A percentile compares a stretch with the other conserved stretches of the same genome.
phyloP scores from a whole-genome alignment of 2,797 vertebrate species.

The Heteromormyrus szaboi region DNA sequence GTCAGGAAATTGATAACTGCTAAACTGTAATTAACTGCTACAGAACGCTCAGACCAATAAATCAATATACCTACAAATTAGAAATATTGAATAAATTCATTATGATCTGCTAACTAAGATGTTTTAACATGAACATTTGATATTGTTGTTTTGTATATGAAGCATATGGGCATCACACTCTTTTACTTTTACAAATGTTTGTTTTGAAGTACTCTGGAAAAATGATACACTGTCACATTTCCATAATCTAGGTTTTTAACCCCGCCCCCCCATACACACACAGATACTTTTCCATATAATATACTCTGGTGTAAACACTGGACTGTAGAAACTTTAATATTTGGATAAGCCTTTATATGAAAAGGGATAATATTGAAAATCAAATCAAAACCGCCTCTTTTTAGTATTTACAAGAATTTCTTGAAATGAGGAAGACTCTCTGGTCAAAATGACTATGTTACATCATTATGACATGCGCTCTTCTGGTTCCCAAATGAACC shows the following conservation, averaged over 20 bases:
- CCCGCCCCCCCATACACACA: neutral
- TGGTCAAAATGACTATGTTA: slow-evolving; percentile 6
- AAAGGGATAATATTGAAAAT: neutral
- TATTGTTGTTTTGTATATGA: too few species aligned
- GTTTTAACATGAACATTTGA: neutral
- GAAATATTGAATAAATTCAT: neutral
- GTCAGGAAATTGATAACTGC: neutral
- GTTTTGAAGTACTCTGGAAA: neutral
- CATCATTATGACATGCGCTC: slow-evolving; percentile 16
- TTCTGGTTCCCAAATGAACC: slow-evolving; percentile 23
- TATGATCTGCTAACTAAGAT: neutral
- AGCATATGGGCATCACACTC: neutral
- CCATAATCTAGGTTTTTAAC: neutral
- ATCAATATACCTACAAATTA: neutral
- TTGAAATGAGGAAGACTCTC: neutral
- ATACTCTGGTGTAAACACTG: neutral
- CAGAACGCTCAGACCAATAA: neutral
- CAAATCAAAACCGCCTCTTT: neutral
- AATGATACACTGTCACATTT: neutral
- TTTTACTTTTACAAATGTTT: neutral
- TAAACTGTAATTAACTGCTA: neutral
- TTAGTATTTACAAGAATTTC: neutral
- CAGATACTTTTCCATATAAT: neutral
- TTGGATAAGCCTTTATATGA: neutral
- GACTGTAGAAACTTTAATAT: neutral